phyloP scores from a whole-genome alignment of 2,888 invertebrate genomes.

The Notodonta dromedarius region DNA sequence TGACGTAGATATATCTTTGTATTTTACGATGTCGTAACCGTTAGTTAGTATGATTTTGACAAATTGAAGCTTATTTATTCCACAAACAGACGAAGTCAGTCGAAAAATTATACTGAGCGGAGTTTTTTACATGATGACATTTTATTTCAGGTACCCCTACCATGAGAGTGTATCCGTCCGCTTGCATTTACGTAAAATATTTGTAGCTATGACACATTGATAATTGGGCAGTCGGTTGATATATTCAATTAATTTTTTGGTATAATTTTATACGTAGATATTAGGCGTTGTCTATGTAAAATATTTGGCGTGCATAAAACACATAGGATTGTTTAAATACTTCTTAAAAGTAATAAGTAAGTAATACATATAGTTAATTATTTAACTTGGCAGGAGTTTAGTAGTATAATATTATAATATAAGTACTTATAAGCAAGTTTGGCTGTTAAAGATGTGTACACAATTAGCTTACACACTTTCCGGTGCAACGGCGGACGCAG shows the following conservation, averaged over 20 bases:
- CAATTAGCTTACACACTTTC: conserved; percentile 48
- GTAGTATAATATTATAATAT: not conserved
- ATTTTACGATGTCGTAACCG: conserved; percentile 60
- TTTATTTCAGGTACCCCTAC: not conserved
- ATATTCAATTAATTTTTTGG: no score
- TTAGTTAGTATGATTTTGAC: conserved; percentile 21
- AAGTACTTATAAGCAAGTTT: conserved; percentile 9
- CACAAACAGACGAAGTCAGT: not conserved
- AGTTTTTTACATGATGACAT: no score
- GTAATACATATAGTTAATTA: no score
- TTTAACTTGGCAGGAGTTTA: not conserved
- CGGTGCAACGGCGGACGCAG: conserved; percentile 62
- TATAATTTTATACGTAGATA: no score
- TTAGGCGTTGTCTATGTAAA: no score
- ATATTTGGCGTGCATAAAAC: no score
- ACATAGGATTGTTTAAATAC: no score
- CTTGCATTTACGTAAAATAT: no score
- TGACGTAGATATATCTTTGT: conserved; percentile 48
- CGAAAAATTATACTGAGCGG: conserved; percentile 2
- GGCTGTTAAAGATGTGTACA: conserved; percentile 38
- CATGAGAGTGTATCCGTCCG: no score
- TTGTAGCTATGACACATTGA: no score
- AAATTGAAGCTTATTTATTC: not conserved
- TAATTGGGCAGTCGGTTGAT: no score
- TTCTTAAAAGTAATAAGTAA: no score